Evolutionary conservation across 2,797 vertebrate genomes (phyloP).

Genomic region (Megaceryle alcyon): DNA sequence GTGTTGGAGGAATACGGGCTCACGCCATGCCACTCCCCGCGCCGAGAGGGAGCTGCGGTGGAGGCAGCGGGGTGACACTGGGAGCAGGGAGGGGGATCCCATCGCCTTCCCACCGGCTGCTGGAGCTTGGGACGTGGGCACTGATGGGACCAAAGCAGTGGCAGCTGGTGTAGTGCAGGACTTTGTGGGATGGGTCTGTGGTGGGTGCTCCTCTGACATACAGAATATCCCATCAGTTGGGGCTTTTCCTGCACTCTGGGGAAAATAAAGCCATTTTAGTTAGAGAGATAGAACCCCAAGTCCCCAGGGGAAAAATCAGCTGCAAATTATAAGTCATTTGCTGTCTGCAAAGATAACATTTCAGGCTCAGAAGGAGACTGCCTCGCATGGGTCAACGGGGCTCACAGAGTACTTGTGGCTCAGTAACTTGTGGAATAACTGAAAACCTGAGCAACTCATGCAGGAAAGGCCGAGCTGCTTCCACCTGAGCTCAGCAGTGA

Average conservation of each 20-base stretch:
- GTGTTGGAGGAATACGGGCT: not conserved
- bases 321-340: not conserved
- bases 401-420: not conserved
- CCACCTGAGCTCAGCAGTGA: not conserved
- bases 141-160: accelerated
- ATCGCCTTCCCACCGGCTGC: not conserved
- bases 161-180: not conserved
- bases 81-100: not conserved
- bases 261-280: not conserved
- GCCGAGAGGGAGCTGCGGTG: not conserved
- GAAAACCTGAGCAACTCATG: not conserved
- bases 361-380: not conserved
- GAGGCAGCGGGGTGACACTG: not conserved
- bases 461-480: not conserved
- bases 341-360: not conserved
- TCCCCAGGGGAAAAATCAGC: not conserved
- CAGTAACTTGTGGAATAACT: not conserved
- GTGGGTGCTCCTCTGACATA: not conserved
- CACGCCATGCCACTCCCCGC: not conserved
- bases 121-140: not conserved
- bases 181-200: not conserved
- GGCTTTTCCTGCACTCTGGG: not conserved
- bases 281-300: not conserved
- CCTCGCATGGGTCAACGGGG: not conserved
- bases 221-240: accelerated